phyloP scores from a whole-genome alignment of 2,888 invertebrate genomes.

The Conus canariensis region DNA sequence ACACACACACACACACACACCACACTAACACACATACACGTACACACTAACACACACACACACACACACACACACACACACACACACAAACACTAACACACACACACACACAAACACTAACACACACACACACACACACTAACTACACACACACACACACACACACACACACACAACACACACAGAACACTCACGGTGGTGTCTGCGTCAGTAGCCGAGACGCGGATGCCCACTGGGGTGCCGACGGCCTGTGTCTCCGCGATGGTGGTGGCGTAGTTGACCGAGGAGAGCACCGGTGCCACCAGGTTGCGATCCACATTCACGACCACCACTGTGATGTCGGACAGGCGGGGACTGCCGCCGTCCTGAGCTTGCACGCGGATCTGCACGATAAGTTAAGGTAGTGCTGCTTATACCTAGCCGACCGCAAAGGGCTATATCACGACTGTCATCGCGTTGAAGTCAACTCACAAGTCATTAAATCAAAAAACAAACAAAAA shows the following conservation, averaged over 20 bases:
- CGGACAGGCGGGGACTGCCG: conserved; percentile 67
- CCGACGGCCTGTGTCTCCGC: conserved; percentile 64
- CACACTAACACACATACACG: no score
- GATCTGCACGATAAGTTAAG: conserved; percentile 51
- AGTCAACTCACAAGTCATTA: no score
- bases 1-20: no score
- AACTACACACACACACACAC: neutral
- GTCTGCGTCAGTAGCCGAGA: conserved; percentile 63
- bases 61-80: no score
- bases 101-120: no score
- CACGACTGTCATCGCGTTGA: no score
- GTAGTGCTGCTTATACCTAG: no score
- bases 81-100: no score
- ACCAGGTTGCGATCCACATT: conserved; percentile 65
- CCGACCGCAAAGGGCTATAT: no score
- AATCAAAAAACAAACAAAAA: no score
- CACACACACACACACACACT: no score
- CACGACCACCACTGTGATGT: conserved; percentile 57
- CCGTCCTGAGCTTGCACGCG: conserved; percentile 70
- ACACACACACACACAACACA: conserved; percentile 37
- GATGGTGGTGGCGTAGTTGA: conserved; percentile 55
- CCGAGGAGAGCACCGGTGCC: conserved; percentile 56
- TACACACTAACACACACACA: no score
- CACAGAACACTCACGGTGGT: neutral
- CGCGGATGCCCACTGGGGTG: conserved; percentile 55